Base-by-base conservation (phyloP, 2,888 invertebrate species). In the Apamea crenata region DNA sequence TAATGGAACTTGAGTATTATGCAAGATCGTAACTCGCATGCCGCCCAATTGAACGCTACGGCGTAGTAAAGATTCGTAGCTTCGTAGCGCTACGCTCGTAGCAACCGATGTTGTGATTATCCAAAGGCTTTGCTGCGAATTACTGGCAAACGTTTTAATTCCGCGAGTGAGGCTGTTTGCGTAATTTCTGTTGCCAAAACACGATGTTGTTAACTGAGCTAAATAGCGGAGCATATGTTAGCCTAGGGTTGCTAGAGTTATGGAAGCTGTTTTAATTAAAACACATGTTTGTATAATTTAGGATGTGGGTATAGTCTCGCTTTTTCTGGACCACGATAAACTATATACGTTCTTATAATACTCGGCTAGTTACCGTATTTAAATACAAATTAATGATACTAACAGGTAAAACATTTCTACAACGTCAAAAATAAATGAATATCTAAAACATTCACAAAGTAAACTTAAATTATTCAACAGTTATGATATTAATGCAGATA, bases 1-100 rank as follows among this genome's bases (percentile, higher is more conserved):
- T 91, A 90, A 90, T 91, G 87, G 89, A 89, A 90, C 82, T 81
- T 84, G 80, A 87, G 89, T 88, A 87, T 90, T 91, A 91, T 91
- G 90, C 90, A 88, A 90, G 91, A 90, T 88, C 89, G 89, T 89
- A 88, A 86, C 89, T 88, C 90, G 90, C 84, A 87, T 89, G 88
- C 86, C 83, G 84, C 86, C 86, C 89, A 88, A 89, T 88, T 89
- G 88, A 87, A 87, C 86, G 88, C 85, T 79, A 87, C 81, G 84
- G 65, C 78, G 87, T 89, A 86, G 84, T 82, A 87, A 87, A 88
- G 88, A 77, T 81, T 83, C 84, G 87, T 87, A 87, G 83, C 78
- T 74, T 84, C 83, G 84, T 84, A 86, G 82, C 76, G 68, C 82
- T 83, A 76, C 75, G 67, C 73, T 87, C 89, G 89, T 87, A 88